Base-by-base conservation (phyloP, 2,797 vertebrate genomes). In the Hydrolagus colliei region DNA sequence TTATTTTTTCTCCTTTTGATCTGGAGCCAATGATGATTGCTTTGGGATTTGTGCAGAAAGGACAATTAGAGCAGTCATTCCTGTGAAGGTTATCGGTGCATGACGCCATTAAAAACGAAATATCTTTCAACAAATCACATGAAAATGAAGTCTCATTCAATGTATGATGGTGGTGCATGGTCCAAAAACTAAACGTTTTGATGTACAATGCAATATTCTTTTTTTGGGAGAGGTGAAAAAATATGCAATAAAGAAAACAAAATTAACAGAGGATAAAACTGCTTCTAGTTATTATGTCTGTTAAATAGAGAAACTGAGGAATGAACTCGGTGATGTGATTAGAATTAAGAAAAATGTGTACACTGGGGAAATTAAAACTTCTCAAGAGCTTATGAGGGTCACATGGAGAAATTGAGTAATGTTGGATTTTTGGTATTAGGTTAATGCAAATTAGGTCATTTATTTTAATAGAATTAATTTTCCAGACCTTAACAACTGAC, bases 251-350 rank as follows among this genome's bases (percentile, higher is more conserved):
- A 41, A 52, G 1, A 75, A 73, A 32, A 77, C 20, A 20, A 61
- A 77, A 62, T 77, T 76, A 14, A 76, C 74, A 61, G 74, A 59
- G 73, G 73, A 14, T 74, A 18, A 76, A 52, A 59, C 32, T 76
- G 18, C 41, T 52, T 12, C 20, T 18, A 20, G 52, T n/a, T 61
- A 61, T 6, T 77, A 20, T 11, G 10, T n/a, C 18, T 77, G 75
- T 62, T 16, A 65, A 63, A 63, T 63, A 79, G 12, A 65, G 10
- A 79, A 77, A 77, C 9, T 61, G 61, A 79, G n/a, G 61, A 79
- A 63, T 65, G 61, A 27, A 79, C 10, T 79, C 61, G 13, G 77
- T 14, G 32, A 79, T 79, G 61, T 79, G 61, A 32, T 79, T 63
- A 63, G 73, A 74, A 79, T 79, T 63, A 79, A 79, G 61, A 62